Base-by-base conservation (phyloP, 1,140 invertebrate genomes). In the Drosophila suzukii region DNA sequence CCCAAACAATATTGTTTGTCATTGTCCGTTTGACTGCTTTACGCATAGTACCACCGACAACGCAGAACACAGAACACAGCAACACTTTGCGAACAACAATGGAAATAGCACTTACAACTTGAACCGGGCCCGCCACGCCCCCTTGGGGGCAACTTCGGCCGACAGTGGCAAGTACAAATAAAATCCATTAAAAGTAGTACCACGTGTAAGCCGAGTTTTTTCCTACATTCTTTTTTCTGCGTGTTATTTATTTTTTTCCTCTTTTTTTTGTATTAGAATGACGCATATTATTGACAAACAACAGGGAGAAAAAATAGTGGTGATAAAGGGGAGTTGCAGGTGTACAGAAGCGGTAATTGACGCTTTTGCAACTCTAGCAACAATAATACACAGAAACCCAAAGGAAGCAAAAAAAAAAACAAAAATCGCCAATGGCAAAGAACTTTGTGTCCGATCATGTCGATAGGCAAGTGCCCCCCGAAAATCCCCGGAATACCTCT, bases 171-270 rank as follows among this genome's bases (percentile, higher is more conserved):
- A 83, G 79, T 88, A 86, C 83, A 86, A 88, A 86, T 89, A 86
- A 86, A 86, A 88, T 86, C 83, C 83, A 86, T 86, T 86, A 86
- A 82, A 86, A 81, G 78, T 78, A 78, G 78, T 82, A 63, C 82
- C 82, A 67, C 83, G 75, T 86, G 83, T 86, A 86, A 86, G 83
- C 75, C 75, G 83, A 73, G 75, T 68, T 50, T 62, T 74, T 51
- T 66, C 38, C 30, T 15, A 38, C 30, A 27, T 43, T 57, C 34
- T 46, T 17, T 20, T 44, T 27, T 47, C 10, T 27, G 2, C 11
- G 47, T 54, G 60, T 67, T 75, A 75, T 85, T 81, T 74, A 65
- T 66, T 81, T 75, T 62, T 86, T 78, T n/a, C n/a, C 61, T 60
- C 81, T 67, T 78, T 8, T 30, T 70, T 75, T 67, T 17, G 75